These are phyloP conservation scores for Drosophila paracracens DNA, from an alignment of 2,888 invertebrate genomes.

Conservation along the genomic window DNA sequence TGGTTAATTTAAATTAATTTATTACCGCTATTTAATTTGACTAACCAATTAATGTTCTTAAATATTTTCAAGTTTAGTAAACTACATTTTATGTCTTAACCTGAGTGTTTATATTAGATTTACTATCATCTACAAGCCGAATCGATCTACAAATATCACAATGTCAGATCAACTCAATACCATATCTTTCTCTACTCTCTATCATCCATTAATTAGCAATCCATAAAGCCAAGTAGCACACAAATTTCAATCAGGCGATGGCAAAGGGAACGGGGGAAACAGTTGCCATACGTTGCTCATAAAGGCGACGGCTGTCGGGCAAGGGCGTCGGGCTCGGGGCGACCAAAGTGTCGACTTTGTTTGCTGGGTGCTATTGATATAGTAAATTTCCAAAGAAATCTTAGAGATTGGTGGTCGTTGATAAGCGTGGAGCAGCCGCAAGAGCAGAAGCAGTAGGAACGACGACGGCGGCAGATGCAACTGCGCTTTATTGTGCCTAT, in stretches of 20 bases:
- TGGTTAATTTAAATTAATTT: background rate
- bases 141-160: slow-evolving; percentile 26
- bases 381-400: slow-evolving; percentile 79
- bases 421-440: slow-evolving; percentile 68
- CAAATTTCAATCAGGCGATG: slow-evolving; percentile 70
- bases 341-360: slow-evolving; percentile 69
- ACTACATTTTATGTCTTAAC: background rate
- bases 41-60: too few relatives aligned
- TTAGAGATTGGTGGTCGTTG: slow-evolving; percentile 73
- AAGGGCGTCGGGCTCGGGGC: slow-evolving; percentile 17
- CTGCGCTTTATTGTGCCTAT: slow-evolving; percentile 64
- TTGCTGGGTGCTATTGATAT: slow-evolving; percentile 65
- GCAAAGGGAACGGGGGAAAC: slow-evolving; percentile 18
- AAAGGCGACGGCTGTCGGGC: slow-evolving; percentile 36
- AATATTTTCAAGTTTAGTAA: background rate
- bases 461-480: slow-evolving; percentile 58
- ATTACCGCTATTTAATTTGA: background rate
- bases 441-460: background rate
- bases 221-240: slow-evolving; percentile 78
- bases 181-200: slow-evolving; percentile 7
- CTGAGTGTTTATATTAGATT: background rate
- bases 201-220: slow-evolving; percentile 65
- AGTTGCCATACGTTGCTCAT: slow-evolving; percentile 36
- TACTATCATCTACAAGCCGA: slow-evolving; percentile 1
- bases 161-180: slow-evolving; percentile 3